Base-by-base conservation (phyloP, 2,888 invertebrate genomes). In the Dasypolia templi region DNA sequence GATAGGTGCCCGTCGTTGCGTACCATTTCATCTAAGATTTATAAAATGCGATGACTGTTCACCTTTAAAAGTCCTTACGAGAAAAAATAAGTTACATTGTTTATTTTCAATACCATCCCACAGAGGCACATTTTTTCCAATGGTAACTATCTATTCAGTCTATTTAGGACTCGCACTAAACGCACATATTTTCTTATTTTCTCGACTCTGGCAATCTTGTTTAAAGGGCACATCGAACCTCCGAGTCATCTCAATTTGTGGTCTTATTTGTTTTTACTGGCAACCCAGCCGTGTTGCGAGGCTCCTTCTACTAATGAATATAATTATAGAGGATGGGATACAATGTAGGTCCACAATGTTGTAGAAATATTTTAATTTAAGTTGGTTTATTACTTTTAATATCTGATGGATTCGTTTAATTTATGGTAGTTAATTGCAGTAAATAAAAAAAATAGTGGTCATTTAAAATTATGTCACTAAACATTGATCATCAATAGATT, bases 161-260 rank as follows among this genome's bases (percentile, higher is more conserved):
- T 81, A 66, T 75, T 75, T 71, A 59, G 46, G 74, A 75, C 29
- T 75, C 49, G 32, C 63, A 39, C 69, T 53, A 53, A 64, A 29
- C 74, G 53, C 32, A 72, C 49, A 77, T 83, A 80, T 72, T 69
- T 83, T 84, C 73, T 81, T 68, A 83, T 83, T 79, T 76, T 26
- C 46, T 22, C 49, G 55, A 63, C 69, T 58, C 56, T 74, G 81
- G 76, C 84, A 86, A 86, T 87, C 87, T 86, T 87, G 72, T 72
- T 53, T 69, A 82, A 75, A 78, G 72, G 79, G 72, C 77, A 77
- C 83, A 77, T 86, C 77, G 82, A 86, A 83, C 61, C 81, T n/a
- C 81, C 77, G 68, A 87, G 86, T 87, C 86, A 86, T 87, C 85
- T 83, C 79, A 83, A 87, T 86, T 86, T 84, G 87, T 77, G 84